A percentile compares a stretch with the other conserved stretches of the same genome.
Conservation (phyloP, 2,888 invertebrate species). For the Dryadula phaetusa region DNA sequence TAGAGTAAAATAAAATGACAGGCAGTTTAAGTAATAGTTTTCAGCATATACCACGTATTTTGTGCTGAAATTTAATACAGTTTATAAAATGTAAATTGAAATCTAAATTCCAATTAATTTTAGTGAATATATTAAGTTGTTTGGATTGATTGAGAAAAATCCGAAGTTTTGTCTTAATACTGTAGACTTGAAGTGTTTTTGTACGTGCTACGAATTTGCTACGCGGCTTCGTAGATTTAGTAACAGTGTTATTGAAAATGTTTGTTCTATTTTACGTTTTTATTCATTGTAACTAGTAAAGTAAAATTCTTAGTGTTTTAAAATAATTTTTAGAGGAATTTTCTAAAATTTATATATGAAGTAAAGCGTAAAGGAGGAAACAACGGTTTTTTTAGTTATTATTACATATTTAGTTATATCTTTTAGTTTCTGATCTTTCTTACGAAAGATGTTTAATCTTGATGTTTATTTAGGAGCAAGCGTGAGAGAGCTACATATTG, state of each 20-base stretch:
- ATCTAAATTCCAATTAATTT: neutral
- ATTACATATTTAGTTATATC: too few relatives aligned
- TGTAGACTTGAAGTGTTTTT: neutral
- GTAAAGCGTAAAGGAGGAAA: neutral
- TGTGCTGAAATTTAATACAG: neutral
- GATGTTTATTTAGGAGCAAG: conserved; percentile 24
- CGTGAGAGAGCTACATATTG: conserved; percentile 13
- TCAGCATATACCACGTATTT: neutral
- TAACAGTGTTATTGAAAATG: neutral
- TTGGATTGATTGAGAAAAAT: neutral
- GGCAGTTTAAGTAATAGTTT: neutral
- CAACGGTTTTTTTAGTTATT: neutral
- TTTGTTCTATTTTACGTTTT: neutral
- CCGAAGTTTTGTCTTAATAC: neutral
- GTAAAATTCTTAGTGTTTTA: too few relatives aligned
- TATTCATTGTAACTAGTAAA: neutral
- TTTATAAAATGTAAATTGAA: neutral
- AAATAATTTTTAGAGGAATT: too few relatives aligned
- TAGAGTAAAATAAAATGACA: neutral
- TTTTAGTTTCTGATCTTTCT: conserved; percentile 10
- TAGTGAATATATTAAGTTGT: neutral
- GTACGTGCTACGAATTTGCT: conserved; percentile 23
- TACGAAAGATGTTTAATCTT: neutral
- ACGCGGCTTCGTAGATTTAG: conserved; percentile 13
- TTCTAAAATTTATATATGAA: neutral